Evolutionary conservation across 2,888 invertebrate species (phyloP).

Genomic region (Himalopsyche kuldschensis): DNA sequence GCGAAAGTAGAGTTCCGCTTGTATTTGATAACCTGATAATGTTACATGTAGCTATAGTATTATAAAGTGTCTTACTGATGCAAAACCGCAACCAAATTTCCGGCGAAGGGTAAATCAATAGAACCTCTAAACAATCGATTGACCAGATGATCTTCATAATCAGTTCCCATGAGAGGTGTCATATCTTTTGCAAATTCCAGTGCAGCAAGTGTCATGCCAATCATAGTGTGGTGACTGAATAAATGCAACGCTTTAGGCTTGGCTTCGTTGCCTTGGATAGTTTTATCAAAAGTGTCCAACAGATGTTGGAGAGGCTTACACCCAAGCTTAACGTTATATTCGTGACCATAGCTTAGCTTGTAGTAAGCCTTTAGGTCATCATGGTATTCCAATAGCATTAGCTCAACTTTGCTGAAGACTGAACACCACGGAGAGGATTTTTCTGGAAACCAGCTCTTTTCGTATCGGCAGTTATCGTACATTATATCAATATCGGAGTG

Average conservation of each 20-base stretch:
- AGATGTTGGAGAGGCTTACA: slow-evolving; percentile 70
- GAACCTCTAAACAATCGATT: slow-evolving; percentile 71
- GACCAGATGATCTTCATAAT: slow-evolving; percentile 55
- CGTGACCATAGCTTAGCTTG: slow-evolving; percentile 64
- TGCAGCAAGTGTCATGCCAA: slow-evolving; percentile 66
- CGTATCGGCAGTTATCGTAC: slow-evolving; percentile 78
- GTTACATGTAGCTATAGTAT: no score
- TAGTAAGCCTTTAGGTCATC: slow-evolving; percentile 77
- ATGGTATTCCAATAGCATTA: slow-evolving; percentile 71
- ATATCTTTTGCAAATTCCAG: slow-evolving; percentile 67
- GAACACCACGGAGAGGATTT: slow-evolving; percentile 74
- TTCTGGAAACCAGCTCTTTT: slow-evolving; percentile 69
- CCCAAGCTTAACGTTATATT: slow-evolving; percentile 66
- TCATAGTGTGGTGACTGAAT: slow-evolving; percentile 68
- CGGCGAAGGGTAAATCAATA: slow-evolving; percentile 67
- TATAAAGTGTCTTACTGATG: slow-evolving; percentile 63
- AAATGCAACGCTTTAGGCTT: slow-evolving; percentile 65
- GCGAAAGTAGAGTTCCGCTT: background rate
- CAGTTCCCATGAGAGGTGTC: slow-evolving; percentile 54
- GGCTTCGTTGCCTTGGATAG: slow-evolving; percentile 41
- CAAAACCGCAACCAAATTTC: slow-evolving; percentile 72
- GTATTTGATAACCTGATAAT: no score
- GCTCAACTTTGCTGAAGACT: slow-evolving; percentile 67
- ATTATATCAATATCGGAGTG: slow-evolving; percentile 60
- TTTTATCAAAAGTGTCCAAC: slow-evolving; percentile 57